These are phyloP conservation scores for Ctenopoma multispine DNA, from an alignment of 2,797 vertebrate genomes.

Conservation along the genomic window DNA sequence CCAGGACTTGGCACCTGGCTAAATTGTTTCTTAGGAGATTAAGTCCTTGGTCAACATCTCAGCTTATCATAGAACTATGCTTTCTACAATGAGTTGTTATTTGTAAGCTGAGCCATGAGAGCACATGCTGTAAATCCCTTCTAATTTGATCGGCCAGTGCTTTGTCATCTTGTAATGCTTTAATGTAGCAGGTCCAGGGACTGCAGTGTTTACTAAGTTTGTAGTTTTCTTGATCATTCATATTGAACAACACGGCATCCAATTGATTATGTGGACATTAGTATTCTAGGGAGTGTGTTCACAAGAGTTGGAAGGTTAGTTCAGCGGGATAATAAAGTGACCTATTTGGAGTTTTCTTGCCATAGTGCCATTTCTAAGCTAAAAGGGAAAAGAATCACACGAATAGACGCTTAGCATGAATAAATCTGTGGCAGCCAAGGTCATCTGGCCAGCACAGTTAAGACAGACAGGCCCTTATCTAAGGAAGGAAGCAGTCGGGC, in stretches of 20 bases:
- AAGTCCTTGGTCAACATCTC: constrained; percentile 76
- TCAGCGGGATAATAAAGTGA: constrained; percentile 76
- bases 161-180: constrained; percentile 79
- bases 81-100: constrained; percentile 66
- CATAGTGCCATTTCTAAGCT: constrained; percentile 48
- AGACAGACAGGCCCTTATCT: constrained; percentile 77
- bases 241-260: constrained; percentile 80
- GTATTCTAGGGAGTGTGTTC: constrained; percentile 77
- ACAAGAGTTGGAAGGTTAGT: constrained; percentile 69
- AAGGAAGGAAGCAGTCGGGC: constrained; percentile 65
- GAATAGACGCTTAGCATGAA: constrained; percentile 75
- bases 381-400: constrained; percentile 50
- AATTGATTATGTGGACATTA: constrained; percentile 83
- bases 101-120: constrained; percentile 60
- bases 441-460: constrained; percentile 78
- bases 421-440: constrained; percentile 79
- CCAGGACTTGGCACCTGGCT: constrained; percentile 55
- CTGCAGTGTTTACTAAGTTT: constrained; percentile 80
- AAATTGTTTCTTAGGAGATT: constrained; percentile 70
- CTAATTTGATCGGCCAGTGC: constrained; percentile 81
- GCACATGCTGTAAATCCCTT: constrained; percentile 81
- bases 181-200: constrained; percentile 71
- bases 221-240: constrained; percentile 84
- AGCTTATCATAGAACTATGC: constrained; percentile 71
- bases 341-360: constrained; percentile 64